A percentile compares a stretch with the other conserved stretches of the same genome.
Evolutionary conservation across 1,140 invertebrate species (phyloP).

Genomic region (Pinna nobilis): DNA sequence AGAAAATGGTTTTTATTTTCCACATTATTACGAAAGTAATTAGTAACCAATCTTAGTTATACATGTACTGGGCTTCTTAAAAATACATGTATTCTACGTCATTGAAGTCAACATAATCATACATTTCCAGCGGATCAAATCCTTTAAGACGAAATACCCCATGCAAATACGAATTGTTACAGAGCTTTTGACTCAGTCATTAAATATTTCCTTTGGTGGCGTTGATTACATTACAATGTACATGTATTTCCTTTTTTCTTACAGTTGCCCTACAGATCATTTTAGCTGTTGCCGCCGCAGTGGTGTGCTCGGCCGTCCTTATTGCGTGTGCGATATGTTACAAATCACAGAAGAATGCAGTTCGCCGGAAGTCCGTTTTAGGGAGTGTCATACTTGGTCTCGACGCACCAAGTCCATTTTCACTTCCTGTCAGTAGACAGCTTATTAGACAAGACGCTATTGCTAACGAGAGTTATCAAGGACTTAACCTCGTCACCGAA

Average conservation of each 20-base stretch:
- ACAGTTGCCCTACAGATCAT: slow-evolving; percentile 16
- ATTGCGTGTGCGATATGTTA: slow-evolving; percentile 19
- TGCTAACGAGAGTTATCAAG: slow-evolving; percentile 5
- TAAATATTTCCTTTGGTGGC: too few species aligned
- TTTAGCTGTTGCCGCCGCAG: slow-evolving; percentile 2
- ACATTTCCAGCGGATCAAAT: too few species aligned
- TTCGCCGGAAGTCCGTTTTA: slow-evolving; percentile 16
- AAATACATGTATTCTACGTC: too few species aligned
- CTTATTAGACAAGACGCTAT: background rate
- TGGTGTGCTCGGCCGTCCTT: slow-evolving; percentile 6
- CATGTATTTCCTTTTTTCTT: background rate
- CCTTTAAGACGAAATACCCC: too few species aligned
- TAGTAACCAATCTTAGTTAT: too few species aligned
- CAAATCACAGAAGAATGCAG: background rate
- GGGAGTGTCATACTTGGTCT: slow-evolving; percentile 1
- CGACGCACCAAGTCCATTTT: slow-evolving; percentile 10
- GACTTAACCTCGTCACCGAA: background rate
- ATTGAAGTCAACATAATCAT: too few species aligned
- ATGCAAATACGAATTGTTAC: too few species aligned
- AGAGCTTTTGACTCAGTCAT: too few species aligned
- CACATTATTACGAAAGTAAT: too few species aligned
- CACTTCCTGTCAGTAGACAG: background rate
- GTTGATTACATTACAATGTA: too few species aligned
- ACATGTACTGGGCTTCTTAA: too few species aligned
- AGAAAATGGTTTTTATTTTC: too few species aligned